Evolutionary conservation across 2,888 invertebrate genomes (phyloP).

Genomic region (Gymnosoma rotundatum): DNA sequence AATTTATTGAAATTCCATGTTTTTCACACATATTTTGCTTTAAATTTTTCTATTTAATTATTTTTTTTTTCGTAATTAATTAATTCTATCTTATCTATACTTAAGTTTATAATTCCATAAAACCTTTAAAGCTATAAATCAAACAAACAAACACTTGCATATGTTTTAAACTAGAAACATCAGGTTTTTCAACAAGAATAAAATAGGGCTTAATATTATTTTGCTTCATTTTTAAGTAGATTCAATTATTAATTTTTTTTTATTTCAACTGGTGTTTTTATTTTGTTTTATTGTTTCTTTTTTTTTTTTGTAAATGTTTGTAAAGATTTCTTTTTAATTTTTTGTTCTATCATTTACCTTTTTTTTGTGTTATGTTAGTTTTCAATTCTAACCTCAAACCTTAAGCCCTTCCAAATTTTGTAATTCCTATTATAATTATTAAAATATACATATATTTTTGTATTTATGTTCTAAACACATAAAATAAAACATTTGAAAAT

Average conservation of each 20-base stretch:
- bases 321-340: slow-evolving; percentile 36
- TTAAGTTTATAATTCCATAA: slow-evolving; percentile 61
- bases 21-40: slow-evolving; percentile 51
- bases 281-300: not conserved
- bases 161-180: slow-evolving; percentile 2
- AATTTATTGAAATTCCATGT: slow-evolving; percentile 61
- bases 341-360: not conserved
- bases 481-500: slow-evolving; percentile 43
- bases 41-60: slow-evolving; percentile 29
- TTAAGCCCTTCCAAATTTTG: slow-evolving; percentile 24
- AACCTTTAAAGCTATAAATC: slow-evolving; percentile 26
- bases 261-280: slow-evolving; percentile 1
- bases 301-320: slow-evolving; percentile 40
- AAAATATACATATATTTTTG: slow-evolving; percentile 34
- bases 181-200: slow-evolving; percentile 8
- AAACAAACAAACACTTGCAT: slow-evolving; percentile 43
- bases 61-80: slow-evolving; percentile 26
- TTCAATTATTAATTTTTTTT: not conserved
- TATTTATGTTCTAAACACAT: slow-evolving; percentile 61
- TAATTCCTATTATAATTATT: slow-evolving; percentile 51
- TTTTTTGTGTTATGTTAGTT: slow-evolving; percentile 43
- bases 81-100: slow-evolving; percentile 31
- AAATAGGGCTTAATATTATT: slow-evolving; percentile 11
- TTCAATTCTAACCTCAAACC: slow-evolving; percentile 28
- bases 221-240: slow-evolving; percentile 30